phyloP scores from a whole-genome alignment of 2,113 vertebrate genomes.

The Miniopterus natalensis region DNA sequence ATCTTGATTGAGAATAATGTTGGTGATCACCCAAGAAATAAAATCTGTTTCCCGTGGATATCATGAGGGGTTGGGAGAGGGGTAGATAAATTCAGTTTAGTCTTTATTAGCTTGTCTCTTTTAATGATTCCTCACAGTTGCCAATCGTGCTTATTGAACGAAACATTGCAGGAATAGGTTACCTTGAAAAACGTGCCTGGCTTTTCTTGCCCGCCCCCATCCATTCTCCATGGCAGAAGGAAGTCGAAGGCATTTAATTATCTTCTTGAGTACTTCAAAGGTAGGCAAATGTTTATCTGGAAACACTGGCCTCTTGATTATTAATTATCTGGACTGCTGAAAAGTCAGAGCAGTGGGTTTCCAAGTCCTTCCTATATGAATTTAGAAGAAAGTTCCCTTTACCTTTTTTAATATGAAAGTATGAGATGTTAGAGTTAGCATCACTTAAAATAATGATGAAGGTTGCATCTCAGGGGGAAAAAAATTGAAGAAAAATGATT shows the following conservation, averaged over 20 bases:
- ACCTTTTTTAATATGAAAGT: not conserved
- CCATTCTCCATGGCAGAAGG: not conserved
- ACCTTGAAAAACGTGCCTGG: constrained; percentile 18
- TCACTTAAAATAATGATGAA: not conserved
- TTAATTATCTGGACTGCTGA: not conserved
- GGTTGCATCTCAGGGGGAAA: not conserved
- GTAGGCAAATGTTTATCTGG: not conserved
- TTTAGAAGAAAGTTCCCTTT: not conserved
- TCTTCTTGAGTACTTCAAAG: not conserved
- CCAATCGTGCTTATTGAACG: not conserved
- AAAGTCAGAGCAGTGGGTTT: not conserved
- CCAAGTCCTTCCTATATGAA: not conserved
- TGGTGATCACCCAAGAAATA: constrained; percentile 59
- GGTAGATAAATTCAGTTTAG: constrained; percentile 23
- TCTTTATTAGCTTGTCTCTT: constrained; percentile 51
- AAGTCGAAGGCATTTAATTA: constrained; percentile 53
- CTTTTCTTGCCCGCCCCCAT: not conserved
- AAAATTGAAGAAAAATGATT: not conserved
- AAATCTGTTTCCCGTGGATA: constrained; percentile 69
- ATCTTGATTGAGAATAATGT: constrained; percentile 75
- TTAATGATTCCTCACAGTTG: constrained; percentile 2
- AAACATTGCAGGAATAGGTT: constrained; percentile 1
- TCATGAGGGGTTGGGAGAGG: constrained; percentile 5
- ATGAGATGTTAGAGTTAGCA: not conserved
- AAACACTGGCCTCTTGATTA: not conserved